Evolutionary conservation across 2,797 vertebrate species (phyloP).

Genomic region (Hippopotamyrus pictus): DNA sequence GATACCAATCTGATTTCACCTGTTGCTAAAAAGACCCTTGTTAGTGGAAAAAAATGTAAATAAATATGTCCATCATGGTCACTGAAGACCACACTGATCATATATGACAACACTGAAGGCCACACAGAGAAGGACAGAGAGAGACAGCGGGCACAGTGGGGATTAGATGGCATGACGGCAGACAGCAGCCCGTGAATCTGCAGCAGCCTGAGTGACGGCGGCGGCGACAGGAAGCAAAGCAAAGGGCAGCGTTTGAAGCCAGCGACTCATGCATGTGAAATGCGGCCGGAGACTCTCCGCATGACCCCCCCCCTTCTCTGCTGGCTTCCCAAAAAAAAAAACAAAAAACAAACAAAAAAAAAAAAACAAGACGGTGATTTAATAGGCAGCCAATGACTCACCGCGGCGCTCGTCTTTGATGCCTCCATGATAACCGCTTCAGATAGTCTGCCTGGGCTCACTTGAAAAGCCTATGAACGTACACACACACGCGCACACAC

Average conservation of each 20-base stretch:
- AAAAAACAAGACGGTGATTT: neutral
- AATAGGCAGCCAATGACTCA: constrained; percentile 23
- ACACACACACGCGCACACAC: neutral
- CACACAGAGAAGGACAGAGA: constrained; percentile 10
- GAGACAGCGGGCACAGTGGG: neutral
- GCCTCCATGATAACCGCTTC: constrained; percentile 28
- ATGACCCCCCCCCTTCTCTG: neutral
- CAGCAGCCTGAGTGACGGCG: neutral
- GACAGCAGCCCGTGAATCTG: neutral
- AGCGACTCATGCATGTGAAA: constrained; percentile 17
- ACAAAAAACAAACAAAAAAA: neutral
- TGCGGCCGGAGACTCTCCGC: neutral
- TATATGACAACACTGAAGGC: neutral
- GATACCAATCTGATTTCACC: neutral
- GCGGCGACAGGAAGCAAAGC: neutral
- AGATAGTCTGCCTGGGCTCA: constrained; percentile 28
- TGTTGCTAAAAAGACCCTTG: neutral
- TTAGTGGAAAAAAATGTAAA: neutral
- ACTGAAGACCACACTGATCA: neutral
- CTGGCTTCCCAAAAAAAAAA: neutral
- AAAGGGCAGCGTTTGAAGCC: neutral
- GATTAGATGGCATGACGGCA: neutral
- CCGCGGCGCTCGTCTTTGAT: constrained; percentile 26
- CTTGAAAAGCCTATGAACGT: constrained; percentile 23
- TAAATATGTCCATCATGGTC: neutral